A percentile compares a stretch with the other conserved stretches of the same genome.
phyloP scores from a whole-genome alignment of 64 coral and sea anemone species.

The Hydrozoanthus tunicans region DNA sequence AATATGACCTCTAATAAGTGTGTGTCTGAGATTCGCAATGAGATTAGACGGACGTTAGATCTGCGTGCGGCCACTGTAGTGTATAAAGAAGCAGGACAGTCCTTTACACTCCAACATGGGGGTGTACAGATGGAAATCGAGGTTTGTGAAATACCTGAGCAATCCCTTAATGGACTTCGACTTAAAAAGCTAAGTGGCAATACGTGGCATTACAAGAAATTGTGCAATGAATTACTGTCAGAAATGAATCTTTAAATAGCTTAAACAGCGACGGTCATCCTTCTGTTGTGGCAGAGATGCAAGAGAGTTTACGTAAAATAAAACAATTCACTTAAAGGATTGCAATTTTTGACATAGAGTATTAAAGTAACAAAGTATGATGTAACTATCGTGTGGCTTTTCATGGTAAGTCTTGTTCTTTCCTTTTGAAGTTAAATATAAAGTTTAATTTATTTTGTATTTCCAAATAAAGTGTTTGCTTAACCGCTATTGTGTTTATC shows the following conservation, averaged over 20 bases:
- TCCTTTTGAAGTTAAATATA: constrained; percentile 30
- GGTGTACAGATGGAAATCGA: constrained; percentile 91
- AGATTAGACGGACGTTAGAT: constrained; percentile 90
- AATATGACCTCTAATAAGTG: constrained; percentile 91
- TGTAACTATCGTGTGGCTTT: constrained; percentile 5
- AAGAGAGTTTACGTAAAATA: constrained; percentile 12
- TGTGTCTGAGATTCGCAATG: constrained; percentile 86
- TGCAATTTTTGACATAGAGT: neutral
- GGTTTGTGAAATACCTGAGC: constrained; percentile 77
- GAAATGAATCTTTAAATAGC: constrained; percentile 89
- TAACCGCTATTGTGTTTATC: neutral
- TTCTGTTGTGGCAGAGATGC: neutral
- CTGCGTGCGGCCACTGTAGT: constrained; percentile 69
- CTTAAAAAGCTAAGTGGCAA: constrained; percentile 91
- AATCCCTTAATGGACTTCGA: constrained; percentile 86
- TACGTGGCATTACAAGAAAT: constrained; percentile 93
- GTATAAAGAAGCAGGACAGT: constrained; percentile 84
- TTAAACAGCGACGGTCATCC: neutral
- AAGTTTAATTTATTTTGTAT: constrained; percentile 62
- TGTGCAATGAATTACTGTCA: constrained; percentile 87
- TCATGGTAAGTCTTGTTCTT: constrained; percentile 7
- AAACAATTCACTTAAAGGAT: neutral
- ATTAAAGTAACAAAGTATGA: neutral
- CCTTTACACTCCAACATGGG: constrained; percentile 89
- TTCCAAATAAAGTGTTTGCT: constrained; percentile 37